A percentile compares a stretch with the other conserved stretches of the same genome.
Conservation (phyloP, 1,140 invertebrate species). For the Dendrolimus kikuchii region DNA sequence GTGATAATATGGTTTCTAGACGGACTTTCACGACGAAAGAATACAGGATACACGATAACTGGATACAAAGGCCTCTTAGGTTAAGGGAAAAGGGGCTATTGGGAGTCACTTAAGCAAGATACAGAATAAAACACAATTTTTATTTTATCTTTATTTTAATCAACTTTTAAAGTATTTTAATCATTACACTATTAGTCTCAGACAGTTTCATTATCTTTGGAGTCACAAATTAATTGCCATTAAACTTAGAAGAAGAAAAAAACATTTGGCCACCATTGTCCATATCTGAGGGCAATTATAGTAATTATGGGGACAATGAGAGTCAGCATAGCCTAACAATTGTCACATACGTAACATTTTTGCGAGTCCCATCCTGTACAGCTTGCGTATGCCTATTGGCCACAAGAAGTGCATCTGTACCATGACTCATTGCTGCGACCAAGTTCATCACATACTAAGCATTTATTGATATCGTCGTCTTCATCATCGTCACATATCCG, state of each 20-base stretch:
- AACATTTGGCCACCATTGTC: conserved; percentile 16
- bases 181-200: too few relatives aligned
- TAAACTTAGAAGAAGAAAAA: conserved; percentile 14
- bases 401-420: conserved; percentile 17
- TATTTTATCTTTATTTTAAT: too few relatives aligned
- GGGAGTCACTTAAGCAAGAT: too few relatives aligned
- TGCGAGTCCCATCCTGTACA: conserved; percentile 17
- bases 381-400: conserved; percentile 13
- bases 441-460: conserved; percentile 17
- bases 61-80: too few relatives aligned
- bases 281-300: conserved; percentile 13
- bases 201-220: conserved; percentile 13
- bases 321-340: conserved; percentile 14
- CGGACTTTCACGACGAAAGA: too few relatives aligned
- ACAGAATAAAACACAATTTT: too few relatives aligned
- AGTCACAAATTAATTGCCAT: conserved; percentile 11
- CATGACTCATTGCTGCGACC: conserved; percentile 17
- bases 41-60: too few relatives aligned
- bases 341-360: conserved; percentile 16
- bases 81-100: too few relatives aligned
- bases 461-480: conserved; percentile 15
- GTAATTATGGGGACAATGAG: conserved; percentile 16
- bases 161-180: too few relatives aligned
- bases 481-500: conserved; percentile 11
- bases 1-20: too few relatives aligned